Base-by-base conservation (phyloP, 2,888 invertebrate genomes). In the Apamea epomidion region DNA sequence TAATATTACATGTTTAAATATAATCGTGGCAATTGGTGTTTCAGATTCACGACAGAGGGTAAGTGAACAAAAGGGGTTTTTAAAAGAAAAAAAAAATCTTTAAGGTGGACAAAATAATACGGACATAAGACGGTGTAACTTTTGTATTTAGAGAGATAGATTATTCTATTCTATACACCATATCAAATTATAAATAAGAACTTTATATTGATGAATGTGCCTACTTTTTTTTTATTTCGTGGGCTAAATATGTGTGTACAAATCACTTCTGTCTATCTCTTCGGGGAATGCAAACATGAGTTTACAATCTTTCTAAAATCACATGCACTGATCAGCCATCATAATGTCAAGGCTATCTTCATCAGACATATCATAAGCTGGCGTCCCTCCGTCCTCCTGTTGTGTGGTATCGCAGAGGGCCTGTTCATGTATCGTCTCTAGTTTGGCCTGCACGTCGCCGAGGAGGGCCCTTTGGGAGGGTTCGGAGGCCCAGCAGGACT, bases 401-500 rank as follows among this genome's bases (percentile, higher is more conserved):
- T 80, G 80, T 3, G 65, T 58, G 0, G 67, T 69, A 29, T 88
- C 84, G 0, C 54, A 6, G 58, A 90, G 85, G 0, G 93, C 91
- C 0, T 87, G 79, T 8, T 90, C 86, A 12, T 95, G 91, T 62
- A 98, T 98, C 16, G 94, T 94, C 90, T 98, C 97, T 3, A 99
- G 96, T 48, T 97, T 97, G 1, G 98, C 98, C 90, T 98, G 98
- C 0, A 99, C 98, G 88, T 98, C 98, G 4, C 99, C 99, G 0
- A 98, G 96, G n/a, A 98, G 95, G 0, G 99, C 98, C 25, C 99
- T 96, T 83, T 97, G 97, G 0, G 97, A 93, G 0, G 98, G 98
- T 85, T 98, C 98, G 0, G 98, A 98, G 54, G 98, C 97, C 99
- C 99, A 99, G 92, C 99, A 99, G 62, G 98, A 97, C 92, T 98